Percentiles rank a stretch among this genome's conserved stretches.
phyloP scores from a whole-genome alignment of 2,113 vertebrate genomes.

The Pelvicachromis taeniatus region DNA sequence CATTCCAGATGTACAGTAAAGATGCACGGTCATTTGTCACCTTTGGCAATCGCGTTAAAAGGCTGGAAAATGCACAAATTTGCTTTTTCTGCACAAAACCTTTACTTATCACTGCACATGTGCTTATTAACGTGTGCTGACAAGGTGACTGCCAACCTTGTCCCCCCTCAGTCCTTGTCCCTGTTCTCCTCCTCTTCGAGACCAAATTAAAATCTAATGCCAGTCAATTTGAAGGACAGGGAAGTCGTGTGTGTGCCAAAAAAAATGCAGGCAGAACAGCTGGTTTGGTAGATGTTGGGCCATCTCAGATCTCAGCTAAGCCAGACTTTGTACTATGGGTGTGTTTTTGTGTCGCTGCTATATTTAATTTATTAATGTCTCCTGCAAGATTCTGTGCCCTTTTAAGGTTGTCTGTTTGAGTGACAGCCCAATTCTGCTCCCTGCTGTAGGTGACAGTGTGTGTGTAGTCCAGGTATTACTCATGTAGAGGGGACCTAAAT shows the following conservation, averaged over 20 bases:
- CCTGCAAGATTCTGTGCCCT: constrained; percentile 46
- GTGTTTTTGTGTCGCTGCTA: background rate
- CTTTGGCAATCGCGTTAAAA: background rate
- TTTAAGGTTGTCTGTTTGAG: constrained; percentile 57
- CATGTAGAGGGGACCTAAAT: background rate
- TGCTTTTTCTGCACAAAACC: background rate
- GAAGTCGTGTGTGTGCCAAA: background rate
- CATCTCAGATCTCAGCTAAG: background rate
- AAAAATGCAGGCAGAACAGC: constrained; percentile 24
- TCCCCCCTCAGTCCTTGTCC: background rate
- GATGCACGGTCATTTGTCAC: background rate
- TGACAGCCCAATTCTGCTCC: constrained; percentile 57
- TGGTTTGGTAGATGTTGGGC: constrained; percentile 4
- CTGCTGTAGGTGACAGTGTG: constrained; percentile 49
- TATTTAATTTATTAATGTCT: constrained; percentile 54
- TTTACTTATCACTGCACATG: background rate
- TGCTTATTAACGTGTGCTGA: constrained; percentile 2
- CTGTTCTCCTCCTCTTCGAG: background rate
- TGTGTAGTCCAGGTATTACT: background rate
- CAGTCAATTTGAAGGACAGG: constrained; percentile 28
- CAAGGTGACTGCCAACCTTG: background rate
- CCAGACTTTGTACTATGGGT: background rate
- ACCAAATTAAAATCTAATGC: constrained; percentile 4
- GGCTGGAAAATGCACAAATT: background rate
- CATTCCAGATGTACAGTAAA: background rate